phyloP scores from a whole-genome alignment of 2,888 invertebrate species.

The Heliconius cydno region DNA sequence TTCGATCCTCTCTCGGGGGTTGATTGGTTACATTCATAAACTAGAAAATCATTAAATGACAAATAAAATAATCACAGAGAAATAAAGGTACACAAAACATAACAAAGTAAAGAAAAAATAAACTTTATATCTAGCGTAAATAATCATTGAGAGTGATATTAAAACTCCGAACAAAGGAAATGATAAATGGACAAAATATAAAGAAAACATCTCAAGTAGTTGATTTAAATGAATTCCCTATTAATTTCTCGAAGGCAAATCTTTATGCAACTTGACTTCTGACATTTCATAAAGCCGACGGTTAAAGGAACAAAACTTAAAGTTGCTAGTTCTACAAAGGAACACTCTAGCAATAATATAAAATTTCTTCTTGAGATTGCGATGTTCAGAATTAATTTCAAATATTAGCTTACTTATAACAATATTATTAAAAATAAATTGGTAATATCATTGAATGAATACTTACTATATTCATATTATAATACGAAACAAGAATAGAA shows the following conservation, averaged over 20 bases:
- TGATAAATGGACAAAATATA: background rate
- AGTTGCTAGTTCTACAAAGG: background rate
- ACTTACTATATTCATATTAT: background rate
- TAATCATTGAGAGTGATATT: background rate
- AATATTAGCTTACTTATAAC: background rate
- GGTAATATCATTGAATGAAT: background rate
- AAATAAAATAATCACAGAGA: background rate
- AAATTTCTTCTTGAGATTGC: background rate
- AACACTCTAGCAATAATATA: slow-evolving; percentile 7
- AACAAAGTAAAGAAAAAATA: too few relatives aligned
- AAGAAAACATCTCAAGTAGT: background rate
- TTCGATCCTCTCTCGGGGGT: background rate
- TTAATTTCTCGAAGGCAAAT: background rate
- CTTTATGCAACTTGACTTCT: background rate
- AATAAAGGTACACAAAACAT: background rate
- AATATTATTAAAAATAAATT: background rate
- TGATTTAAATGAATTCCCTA: slow-evolving; percentile 4
- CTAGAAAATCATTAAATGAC: background rate
- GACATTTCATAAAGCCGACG: slow-evolving; percentile 13
- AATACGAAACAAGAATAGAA: background rate
- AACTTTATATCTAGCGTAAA: too few relatives aligned
- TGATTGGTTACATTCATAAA: background rate
- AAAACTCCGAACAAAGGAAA: background rate
- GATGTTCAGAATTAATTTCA: background rate
- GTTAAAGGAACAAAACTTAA: slow-evolving; percentile 4